These are phyloP conservation scores for Elysia crispata DNA, from an alignment of 2,888 invertebrate genomes.

Conservation along the genomic window DNA sequence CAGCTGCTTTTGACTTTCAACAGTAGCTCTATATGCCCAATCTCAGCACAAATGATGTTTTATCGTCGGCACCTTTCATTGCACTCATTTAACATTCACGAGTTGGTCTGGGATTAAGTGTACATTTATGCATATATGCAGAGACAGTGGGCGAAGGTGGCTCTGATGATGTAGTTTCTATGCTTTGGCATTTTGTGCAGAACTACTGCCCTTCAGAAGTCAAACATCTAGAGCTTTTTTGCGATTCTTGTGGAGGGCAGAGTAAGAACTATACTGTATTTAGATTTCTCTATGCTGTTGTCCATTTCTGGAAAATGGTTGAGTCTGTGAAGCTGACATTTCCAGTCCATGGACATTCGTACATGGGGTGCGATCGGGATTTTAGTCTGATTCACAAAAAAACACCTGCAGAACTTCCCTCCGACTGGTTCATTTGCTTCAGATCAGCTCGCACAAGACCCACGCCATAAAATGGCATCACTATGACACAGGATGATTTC, in stretches of 20 bases:
- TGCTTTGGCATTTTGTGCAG: constrained; percentile 25
- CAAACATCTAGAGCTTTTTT: neutral
- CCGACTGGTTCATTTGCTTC: too few relatives aligned
- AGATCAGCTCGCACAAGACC: too few relatives aligned
- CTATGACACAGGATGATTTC: too few relatives aligned
- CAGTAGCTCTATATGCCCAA: neutral
- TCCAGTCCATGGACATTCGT: constrained; percentile 30
- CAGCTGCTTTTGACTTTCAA: too few relatives aligned
- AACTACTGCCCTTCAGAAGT: neutral
- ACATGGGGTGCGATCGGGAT: constrained; percentile 28
- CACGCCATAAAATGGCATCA: too few relatives aligned
- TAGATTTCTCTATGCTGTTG: neutral
- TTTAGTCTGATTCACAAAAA: too few relatives aligned
- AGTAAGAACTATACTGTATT: neutral
- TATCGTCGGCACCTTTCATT: constrained; percentile 34
- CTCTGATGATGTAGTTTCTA: constrained; percentile 45
- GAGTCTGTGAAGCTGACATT: neutral
- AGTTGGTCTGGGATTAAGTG: constrained; percentile 25
- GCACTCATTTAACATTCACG: constrained; percentile 33
- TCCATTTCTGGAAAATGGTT: neutral
- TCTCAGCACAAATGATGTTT: constrained; percentile 46
- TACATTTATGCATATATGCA: constrained; percentile 41
- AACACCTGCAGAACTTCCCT: too few relatives aligned
- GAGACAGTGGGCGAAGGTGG: constrained; percentile 44
- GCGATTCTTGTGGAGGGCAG: constrained; percentile 1